Conservation (phyloP, 2,888 invertebrate genomes). For the Pristionchus japonicus region DNA sequence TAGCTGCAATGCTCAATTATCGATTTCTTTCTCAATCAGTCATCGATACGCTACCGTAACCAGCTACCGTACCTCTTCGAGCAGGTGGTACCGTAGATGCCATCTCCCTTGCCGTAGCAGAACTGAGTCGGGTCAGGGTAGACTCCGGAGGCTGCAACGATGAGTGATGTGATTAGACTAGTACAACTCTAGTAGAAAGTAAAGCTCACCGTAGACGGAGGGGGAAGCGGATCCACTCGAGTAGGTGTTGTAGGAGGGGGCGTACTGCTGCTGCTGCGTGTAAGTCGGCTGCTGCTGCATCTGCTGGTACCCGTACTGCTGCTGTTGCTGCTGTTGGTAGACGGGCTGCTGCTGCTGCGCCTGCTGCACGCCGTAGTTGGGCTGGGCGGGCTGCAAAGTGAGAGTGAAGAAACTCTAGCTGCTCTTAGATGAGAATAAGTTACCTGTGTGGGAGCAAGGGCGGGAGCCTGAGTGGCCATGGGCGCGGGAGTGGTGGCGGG, state of each 20-base stretch:
- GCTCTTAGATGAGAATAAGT: background rate
- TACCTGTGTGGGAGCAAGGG: constrained; percentile 5
- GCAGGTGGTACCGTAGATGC: constrained; percentile 40
- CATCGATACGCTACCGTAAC: background rate
- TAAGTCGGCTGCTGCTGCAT: constrained; percentile 13
- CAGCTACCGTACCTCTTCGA: background rate
- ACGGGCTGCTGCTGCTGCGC: background rate
- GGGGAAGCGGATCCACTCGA: background rate
- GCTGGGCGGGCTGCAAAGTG: background rate
- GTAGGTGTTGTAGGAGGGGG: constrained; percentile 18
- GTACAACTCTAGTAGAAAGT: background rate
- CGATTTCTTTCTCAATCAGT: background rate
- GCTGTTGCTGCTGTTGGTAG: constrained; percentile 12
- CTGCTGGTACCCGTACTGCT: constrained; percentile 17
- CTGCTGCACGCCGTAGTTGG: constrained; percentile 30
- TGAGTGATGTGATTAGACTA: background rate
- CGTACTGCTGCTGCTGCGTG: constrained; percentile 34
- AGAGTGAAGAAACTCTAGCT: background rate
- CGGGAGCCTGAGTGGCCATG: background rate
- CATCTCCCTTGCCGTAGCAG: constrained; percentile 36
- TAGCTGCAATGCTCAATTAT: constrained; percentile 5
- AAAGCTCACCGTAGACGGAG: background rate
- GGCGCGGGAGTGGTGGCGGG: background rate
- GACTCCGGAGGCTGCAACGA: background rate
- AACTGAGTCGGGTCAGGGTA: constrained; percentile 34